Conservation (phyloP, 92 coral and sea anemone species). For the Paragorgia papillata region DNA sequence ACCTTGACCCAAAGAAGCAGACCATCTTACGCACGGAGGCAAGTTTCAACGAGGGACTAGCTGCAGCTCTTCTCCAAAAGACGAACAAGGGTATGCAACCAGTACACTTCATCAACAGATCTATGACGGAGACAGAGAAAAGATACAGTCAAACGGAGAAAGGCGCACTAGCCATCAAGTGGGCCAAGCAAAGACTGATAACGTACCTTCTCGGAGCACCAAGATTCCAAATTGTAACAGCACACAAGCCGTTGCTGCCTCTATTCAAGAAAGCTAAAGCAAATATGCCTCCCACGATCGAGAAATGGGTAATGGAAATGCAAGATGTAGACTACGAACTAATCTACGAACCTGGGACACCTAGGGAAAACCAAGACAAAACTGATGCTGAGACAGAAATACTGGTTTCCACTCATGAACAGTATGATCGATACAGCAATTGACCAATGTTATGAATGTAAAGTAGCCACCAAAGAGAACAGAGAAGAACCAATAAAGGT, state of each 20-base stretch:
- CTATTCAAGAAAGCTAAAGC: constrained; percentile 63
- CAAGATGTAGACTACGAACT: constrained; percentile 61
- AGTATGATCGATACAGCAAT: constrained; percentile 52
- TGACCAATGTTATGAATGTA: constrained; percentile 55
- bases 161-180: constrained; percentile 52
- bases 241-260: constrained; percentile 71
- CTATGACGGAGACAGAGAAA: constrained; percentile 50
- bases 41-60: constrained; percentile 48
- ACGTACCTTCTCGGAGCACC: constrained; percentile 67
- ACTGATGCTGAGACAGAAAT: constrained; percentile 62
- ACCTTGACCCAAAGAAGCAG: constrained; percentile 33
- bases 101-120: constrained; percentile 49
- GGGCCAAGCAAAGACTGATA: constrained; percentile 60
- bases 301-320: constrained; percentile 71
- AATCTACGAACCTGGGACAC: constrained; percentile 58
- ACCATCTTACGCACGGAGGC: constrained; percentile 32
- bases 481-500: constrained; percentile 41
- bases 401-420: constrained; percentile 65
- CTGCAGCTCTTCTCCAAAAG: constrained; percentile 51
- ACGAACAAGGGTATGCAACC: constrained; percentile 48
- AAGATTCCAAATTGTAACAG: constrained; percentile 63
- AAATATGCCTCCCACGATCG: constrained; percentile 65
- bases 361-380: not conserved
- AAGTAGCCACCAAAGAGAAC: constrained; percentile 55
- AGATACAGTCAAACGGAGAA: constrained; percentile 37